phyloP scores from a whole-genome alignment of 2,888 invertebrate genomes.

The Mythimna vitellina region DNA sequence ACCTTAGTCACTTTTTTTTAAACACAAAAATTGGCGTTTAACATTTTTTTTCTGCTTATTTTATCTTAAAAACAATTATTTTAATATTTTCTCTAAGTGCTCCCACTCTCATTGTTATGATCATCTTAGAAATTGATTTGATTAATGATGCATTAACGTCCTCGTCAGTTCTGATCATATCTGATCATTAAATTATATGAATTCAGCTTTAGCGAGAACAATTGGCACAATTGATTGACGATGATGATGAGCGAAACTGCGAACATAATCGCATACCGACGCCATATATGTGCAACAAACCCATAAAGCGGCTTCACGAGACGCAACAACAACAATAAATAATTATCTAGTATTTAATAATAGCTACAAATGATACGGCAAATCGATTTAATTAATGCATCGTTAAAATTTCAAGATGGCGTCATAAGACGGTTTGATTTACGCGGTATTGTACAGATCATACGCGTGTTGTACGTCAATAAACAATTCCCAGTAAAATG shows the following conservation, averaged over 20 bases:
- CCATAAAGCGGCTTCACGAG: slow-evolving; percentile 51
- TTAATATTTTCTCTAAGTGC: background rate
- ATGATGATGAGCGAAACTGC: slow-evolving; percentile 47
- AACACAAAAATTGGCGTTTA: background rate
- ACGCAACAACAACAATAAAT: slow-evolving; percentile 48
- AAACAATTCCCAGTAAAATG: slow-evolving; percentile 56
- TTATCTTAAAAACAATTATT: background rate
- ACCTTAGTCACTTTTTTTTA: background rate
- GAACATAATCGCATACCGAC: slow-evolving; percentile 38
- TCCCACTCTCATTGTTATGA: slow-evolving; percentile 2
- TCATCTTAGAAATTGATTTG: slow-evolving; percentile 32
- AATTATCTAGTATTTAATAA: slow-evolving; percentile 60
- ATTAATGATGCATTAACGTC: slow-evolving; percentile 14
- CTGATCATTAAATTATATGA: slow-evolving; percentile 33
- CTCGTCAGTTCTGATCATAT: slow-evolving; percentile 11
- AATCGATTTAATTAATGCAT: slow-evolving; percentile 50
- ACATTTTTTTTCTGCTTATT: background rate
- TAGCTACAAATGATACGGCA: slow-evolving; percentile 52
- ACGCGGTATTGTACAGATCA: slow-evolving; percentile 48
- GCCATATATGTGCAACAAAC: slow-evolving; percentile 53
- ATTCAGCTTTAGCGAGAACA: slow-evolving; percentile 34
- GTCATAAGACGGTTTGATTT: slow-evolving; percentile 37
- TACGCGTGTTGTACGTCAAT: slow-evolving; percentile 48
- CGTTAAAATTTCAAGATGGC: slow-evolving; percentile 55
- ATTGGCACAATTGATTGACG: slow-evolving; percentile 45